These are phyloP conservation scores for Oscheius myriophilus DNA, from an alignment of 2,888 invertebrate species.

Conservation along the genomic window DNA sequence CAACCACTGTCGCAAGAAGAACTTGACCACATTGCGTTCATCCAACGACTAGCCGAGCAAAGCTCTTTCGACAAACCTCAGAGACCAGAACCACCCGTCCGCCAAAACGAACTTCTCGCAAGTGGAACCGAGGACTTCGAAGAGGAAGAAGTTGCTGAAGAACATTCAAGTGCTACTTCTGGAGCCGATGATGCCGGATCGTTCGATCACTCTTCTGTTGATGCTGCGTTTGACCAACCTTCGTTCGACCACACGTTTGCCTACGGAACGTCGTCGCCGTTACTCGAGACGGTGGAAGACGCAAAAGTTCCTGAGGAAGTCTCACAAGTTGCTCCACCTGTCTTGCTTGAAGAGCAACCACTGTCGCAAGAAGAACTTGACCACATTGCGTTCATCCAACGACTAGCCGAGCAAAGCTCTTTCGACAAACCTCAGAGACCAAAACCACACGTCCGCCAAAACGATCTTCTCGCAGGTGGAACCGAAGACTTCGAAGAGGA, in stretches of 20 bases:
- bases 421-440: slow-evolving; percentile 9
- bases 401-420: slow-evolving; percentile 17
- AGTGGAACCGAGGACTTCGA: not conserved
- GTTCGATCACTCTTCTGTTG: slow-evolving; percentile 1
- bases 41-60: slow-evolving; percentile 30
- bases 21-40: slow-evolving; percentile 37
- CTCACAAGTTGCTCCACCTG: too few relatives aligned
- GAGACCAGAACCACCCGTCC: slow-evolving; percentile 28
- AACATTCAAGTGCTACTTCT: slow-evolving; percentile 36
- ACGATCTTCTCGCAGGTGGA: too few relatives aligned
- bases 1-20: slow-evolving; percentile 8
- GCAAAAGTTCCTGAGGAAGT: too few relatives aligned
- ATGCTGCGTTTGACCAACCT: slow-evolving; percentile 6
- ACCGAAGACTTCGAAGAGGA: not conserved
- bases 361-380: slow-evolving; percentile 39
- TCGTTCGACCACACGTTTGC: slow-evolving; percentile 16
- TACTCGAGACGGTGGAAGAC: slow-evolving; percentile 6
- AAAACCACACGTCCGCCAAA: too few relatives aligned
- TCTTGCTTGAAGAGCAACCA: slow-evolving; percentile 1
- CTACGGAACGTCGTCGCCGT: slow-evolving; percentile 26
- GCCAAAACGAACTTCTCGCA: too few relatives aligned
- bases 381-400: slow-evolving; percentile 44
- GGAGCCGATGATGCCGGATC: slow-evolving; percentile 35
- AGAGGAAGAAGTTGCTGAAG: slow-evolving; percentile 22
- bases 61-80: slow-evolving; percentile 34